These are phyloP conservation scores for Lerema accius DNA, from an alignment of 1,140 invertebrate genomes.

Conservation along the genomic window DNA sequence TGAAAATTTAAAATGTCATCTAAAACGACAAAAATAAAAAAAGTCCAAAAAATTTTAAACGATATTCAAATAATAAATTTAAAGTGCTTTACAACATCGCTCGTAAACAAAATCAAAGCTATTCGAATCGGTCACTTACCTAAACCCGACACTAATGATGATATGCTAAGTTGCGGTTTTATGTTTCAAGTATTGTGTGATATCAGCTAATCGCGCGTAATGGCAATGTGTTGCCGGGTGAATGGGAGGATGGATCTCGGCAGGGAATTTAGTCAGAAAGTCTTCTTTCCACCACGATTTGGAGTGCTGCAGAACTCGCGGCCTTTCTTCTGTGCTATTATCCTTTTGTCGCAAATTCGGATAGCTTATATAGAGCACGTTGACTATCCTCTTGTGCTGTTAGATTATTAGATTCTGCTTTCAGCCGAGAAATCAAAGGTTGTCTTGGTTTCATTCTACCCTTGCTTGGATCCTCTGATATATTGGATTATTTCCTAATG, in stretches of 20 bases:
- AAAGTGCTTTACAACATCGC: constrained; percentile 24
- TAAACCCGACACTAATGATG: constrained; percentile 28
- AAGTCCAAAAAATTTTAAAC: constrained; percentile 3
- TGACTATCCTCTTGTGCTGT: no score
- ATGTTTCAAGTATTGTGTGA: constrained; percentile 27
- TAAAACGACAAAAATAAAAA: constrained; percentile 10
- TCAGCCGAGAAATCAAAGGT: no score
- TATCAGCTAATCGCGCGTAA: constrained; percentile 21
- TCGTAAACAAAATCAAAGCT: constrained; percentile 21
- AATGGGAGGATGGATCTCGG: not conserved
- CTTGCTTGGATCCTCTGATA: no score
- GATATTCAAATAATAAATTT: constrained; percentile 3
- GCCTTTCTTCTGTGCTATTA: no score
- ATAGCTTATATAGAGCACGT: no score
- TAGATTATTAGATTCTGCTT: no score
- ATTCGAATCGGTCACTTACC: constrained; percentile 25
- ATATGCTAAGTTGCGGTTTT: constrained; percentile 26
- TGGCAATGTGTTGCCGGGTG: constrained; percentile 20
- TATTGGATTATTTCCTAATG: no score
- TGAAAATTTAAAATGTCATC: not conserved
- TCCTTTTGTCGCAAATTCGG: no score
- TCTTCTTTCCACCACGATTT: not conserved
- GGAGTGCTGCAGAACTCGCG: no score
- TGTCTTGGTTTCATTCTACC: no score
- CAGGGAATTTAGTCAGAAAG: not conserved